Percentiles rank a stretch among this genome's conserved stretches.
Conservation (phyloP, 2,888 invertebrate genomes). For the Thyatira batis region DNA sequence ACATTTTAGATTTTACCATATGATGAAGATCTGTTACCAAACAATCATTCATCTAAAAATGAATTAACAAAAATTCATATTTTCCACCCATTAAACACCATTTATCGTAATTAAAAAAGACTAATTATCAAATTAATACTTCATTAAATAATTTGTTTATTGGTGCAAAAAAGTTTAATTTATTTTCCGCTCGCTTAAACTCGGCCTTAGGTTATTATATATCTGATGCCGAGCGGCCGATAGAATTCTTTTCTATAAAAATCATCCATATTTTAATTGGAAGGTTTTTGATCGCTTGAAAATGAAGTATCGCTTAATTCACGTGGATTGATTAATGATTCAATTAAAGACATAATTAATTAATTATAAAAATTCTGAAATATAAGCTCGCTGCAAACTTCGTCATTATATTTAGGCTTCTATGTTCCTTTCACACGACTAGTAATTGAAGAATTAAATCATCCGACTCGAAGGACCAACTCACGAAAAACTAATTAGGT, state of each 20-base stretch:
- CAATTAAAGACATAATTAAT: slow-evolving; percentile 34
- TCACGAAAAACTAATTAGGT: background rate
- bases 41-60: slow-evolving; percentile 6
- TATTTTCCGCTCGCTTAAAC: slow-evolving; percentile 25
- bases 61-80: background rate
- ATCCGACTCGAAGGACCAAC: background rate
- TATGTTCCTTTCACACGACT: background rate
- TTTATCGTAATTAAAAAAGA: background rate
- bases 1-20: too few relatives aligned
- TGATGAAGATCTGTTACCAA: too few relatives aligned
- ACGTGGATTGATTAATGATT: slow-evolving; percentile 41
- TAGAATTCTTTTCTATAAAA: slow-evolving; percentile 13
- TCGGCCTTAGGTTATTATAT: slow-evolving; percentile 23
- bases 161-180: slow-evolving; percentile 24
- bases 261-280: slow-evolving; percentile 38
- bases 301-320: slow-evolving; percentile 36
- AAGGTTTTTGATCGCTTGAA: slow-evolving; percentile 39
- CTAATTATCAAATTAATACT: background rate
- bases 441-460: background rate
- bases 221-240: slow-evolving; percentile 15
- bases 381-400: background rate
- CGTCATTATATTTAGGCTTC: background rate
- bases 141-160: slow-evolving; percentile 14
- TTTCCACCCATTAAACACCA: background rate
- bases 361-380: background rate